Evolutionary conservation across 2,888 invertebrate genomes (phyloP), one percentile per base, ranked within the genome.

Genomic region (Athrips mouffetella): DNA sequence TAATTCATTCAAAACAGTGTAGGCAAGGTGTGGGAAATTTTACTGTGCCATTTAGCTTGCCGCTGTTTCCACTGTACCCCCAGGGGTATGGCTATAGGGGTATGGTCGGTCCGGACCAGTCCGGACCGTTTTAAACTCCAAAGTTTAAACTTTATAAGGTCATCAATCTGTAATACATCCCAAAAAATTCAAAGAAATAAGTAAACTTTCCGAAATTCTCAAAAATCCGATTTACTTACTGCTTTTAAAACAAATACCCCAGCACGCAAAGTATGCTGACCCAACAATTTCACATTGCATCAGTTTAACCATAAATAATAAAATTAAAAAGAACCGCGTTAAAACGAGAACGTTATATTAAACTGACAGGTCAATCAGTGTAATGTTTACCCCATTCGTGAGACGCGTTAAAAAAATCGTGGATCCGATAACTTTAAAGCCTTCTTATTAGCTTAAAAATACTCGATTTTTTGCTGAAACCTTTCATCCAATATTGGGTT

Each of bases 351-450:
- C 30, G 16, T 45, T 35, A 45, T 35, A 35, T 35, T 35, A 65
- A 66, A 63, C 55, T 61, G 62, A 57, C 67, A 67, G 71, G 70
- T 71, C 72, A 73, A 61, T 68, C 60, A 66, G 66, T 65, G 65
- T 67, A 75, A 74, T 69, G 58, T 65, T 63, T 65, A 49, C 69
- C 69, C 73, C 73, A 75, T 74, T 76, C 73, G 70, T 58, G 57
- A 64, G 70, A 70, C 64, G 62, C 70, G 71, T 67, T 70, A 64
- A 68, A 77, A 74, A 60, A 77, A 73, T 77, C 78, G 76, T 78
- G 79, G 62, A 79, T 79, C 79, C 63, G 79, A 80, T 80, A 80
- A 72, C 67, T 73, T 67, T 65, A 60, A 65, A 60, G 67, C 65
- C 63, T 65, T 63, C 63, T 57, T 70, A 72, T 76, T 70, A 69